Evolutionary conservation across 2,113 vertebrate genomes (phyloP).

Genomic region (Channa argus): DNA sequence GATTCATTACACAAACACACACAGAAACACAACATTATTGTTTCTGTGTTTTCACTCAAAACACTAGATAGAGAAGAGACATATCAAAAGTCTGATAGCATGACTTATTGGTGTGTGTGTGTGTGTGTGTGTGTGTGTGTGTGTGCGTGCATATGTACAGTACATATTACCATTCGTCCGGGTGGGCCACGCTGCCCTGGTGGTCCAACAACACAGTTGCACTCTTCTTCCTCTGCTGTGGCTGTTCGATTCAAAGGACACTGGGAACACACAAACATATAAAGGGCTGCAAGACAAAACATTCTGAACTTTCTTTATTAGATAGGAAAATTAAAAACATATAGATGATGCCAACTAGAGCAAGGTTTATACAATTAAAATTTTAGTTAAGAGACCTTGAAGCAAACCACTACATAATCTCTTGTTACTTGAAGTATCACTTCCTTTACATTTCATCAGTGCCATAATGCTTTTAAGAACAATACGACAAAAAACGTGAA

Average conservation of each 20-base stretch:
- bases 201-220: constrained; percentile 75
- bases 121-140: constrained; percentile 16
- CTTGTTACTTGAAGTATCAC: too few relatives aligned
- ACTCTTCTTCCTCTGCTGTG: constrained; percentile 64
- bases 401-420: too few relatives aligned
- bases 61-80: too few relatives aligned
- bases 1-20: too few relatives aligned
- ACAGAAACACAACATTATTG: too few relatives aligned
- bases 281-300: background rate
- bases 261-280: constrained; percentile 55
- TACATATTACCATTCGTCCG: constrained; percentile 71
- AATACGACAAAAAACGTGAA: background rate
- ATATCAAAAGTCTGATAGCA: too few relatives aligned
- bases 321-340: background rate
- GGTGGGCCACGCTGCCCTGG: constrained; percentile 72
- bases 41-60: too few relatives aligned
- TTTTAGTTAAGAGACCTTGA: too few relatives aligned
- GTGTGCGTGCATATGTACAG: constrained; percentile 1
- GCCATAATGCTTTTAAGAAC: background rate
- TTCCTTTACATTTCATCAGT: background rate
- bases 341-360: background rate
- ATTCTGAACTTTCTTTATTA: background rate
- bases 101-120: background rate
- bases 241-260: constrained; percentile 80
- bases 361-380: background rate